phyloP scores from a whole-genome alignment of 2,888 invertebrate genomes.

The Xanthia togata region DNA sequence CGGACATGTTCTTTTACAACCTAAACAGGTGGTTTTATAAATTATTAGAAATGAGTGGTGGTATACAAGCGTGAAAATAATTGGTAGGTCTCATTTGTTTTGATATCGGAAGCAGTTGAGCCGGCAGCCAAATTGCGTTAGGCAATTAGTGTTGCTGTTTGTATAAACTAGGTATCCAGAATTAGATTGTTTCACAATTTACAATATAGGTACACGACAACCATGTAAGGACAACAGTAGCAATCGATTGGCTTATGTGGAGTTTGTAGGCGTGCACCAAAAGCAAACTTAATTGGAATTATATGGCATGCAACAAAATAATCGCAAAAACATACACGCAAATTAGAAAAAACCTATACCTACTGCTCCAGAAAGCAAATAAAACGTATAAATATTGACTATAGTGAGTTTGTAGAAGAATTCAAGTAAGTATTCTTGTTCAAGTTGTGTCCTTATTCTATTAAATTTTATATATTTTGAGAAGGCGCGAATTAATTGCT shows the following conservation, averaged over 20 bases:
- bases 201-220: not conserved
- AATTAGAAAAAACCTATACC: conserved; percentile 10
- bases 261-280: not conserved
- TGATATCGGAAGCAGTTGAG: not conserved
- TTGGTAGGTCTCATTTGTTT: not conserved
- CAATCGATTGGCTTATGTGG: not conserved
- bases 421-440: not conserved
- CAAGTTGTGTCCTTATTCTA: not conserved
- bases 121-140: not conserved
- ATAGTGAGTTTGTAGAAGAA: not conserved
- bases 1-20: no score
- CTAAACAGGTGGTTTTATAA: not conserved
- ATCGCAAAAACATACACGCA: not conserved
- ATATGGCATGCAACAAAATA: conserved; percentile 24
- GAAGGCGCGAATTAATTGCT: not conserved
- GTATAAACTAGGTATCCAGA: no score
- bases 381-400: not conserved
- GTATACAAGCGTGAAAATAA: not conserved
- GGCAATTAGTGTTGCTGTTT: conserved; percentile 1
- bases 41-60: not conserved
- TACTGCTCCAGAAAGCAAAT: not conserved
- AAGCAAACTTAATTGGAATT: conserved; percentile 15
- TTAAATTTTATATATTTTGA: not conserved
- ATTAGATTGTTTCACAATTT: not conserved
- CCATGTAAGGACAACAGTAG: conserved; percentile 3